Base-by-base conservation (phyloP, 2,797 vertebrate species). In the Tokudaia muenninki region DNA sequence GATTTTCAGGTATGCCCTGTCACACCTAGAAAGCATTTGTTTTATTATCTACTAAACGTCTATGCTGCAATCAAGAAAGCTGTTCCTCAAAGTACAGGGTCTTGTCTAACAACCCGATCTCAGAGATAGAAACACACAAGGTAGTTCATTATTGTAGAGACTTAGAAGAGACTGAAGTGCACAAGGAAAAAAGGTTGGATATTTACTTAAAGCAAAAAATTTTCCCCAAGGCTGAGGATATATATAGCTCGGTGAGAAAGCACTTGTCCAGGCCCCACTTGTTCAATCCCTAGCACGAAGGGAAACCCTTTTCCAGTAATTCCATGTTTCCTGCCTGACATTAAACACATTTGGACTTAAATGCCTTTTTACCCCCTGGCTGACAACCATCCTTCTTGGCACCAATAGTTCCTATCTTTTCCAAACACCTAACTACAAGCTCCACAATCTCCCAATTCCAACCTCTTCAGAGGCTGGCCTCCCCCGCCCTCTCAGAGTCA, bases 121-220 rank as follows among this genome's bases (percentile, higher is more conserved):
- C 63, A 41, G 47, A 24, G 31, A 87, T 52, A 52, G 72, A 1
- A 87, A 96, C 92, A 91, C 52, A 84, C 81, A 31, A 41, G 72
- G 87, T 87, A 88, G 84, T 31, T 94, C 91, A 70, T 61, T 74
- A 47, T 1, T 61, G 65, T 96, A 92, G 59, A 94, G 61, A 50
- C 34, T 92, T 50, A 26, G 9, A 83, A 55, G 80, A 97, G 80
- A 96, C 74, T 21, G 41, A 8, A 63, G 74, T 8, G 93, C 63
- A 81, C 57, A 94, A 57, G 65, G 21, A 50, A 29, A 72, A 47
- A 87, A 82, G 92, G 87, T 65, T 83, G 72, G 19, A 84, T 95
- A 91, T 84, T 94, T 95, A 95, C 87, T 97, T 82, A 80, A 93
- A 44, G 84, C 47, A 67, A 65, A 95, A 95, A 92, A 77, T 89